Conservation (phyloP, 2,888 invertebrate genomes). For the Pyrrhosoma nymphula region DNA sequence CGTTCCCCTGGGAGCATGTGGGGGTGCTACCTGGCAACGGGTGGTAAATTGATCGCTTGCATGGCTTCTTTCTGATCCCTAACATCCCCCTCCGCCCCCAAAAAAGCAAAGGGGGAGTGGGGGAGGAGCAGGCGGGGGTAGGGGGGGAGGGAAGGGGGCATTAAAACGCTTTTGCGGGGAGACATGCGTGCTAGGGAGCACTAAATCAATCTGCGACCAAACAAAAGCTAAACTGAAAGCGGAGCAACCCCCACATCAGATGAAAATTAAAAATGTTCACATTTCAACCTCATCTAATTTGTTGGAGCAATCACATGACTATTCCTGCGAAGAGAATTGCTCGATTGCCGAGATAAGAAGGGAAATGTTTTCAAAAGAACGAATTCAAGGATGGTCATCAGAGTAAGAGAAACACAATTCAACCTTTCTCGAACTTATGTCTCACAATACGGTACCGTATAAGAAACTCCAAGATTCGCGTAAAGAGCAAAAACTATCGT, state of each 20-base stretch:
- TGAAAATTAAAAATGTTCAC: neutral
- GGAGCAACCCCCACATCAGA: neutral
- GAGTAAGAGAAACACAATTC: no score
- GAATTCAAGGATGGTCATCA: neutral
- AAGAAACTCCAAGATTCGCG: no score
- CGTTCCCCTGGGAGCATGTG: neutral
- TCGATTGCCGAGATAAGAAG: neutral
- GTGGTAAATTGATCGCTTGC: conserved; percentile 42
- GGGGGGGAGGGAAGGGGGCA: neutral
- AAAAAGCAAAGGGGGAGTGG: no score
- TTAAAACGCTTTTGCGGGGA: conserved; percentile 5
- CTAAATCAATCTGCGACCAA: neutral
- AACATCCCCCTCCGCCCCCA: neutral
- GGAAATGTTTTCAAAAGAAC: neutral
- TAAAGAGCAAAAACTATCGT: no score
- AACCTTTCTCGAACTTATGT: no score
- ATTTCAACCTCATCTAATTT: neutral
- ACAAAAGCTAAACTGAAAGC: neutral
- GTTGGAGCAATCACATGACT: no score
- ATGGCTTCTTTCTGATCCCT: neutral
- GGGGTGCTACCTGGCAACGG: neutral
- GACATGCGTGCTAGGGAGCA: neutral
- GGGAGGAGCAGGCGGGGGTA: neutral
- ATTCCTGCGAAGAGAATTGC: neutral
- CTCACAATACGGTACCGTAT: no score